phyloP scores from a whole-genome alignment of 2,113 vertebrate genomes.

The Pyrgilauda ruficollis region DNA sequence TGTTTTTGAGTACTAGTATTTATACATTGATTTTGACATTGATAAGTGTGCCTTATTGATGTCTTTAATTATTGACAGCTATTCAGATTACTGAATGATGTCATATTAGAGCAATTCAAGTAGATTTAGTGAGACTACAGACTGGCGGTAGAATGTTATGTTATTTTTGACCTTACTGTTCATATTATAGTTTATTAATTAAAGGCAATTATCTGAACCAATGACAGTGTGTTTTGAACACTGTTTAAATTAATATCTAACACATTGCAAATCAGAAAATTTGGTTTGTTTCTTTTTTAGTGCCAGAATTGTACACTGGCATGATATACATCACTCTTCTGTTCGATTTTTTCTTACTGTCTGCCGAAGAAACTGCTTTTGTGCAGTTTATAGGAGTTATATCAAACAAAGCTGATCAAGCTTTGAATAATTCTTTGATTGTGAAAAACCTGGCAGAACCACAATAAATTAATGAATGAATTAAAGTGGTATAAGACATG shows the following conservation, averaged over 20 bases:
- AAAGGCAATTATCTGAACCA: background rate
- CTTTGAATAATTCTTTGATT: conserved; percentile 24
- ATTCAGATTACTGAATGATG: background rate
- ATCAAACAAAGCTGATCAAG: background rate
- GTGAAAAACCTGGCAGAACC: conserved; percentile 3
- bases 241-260: background rate
- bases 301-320: background rate
- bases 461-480: background rate
- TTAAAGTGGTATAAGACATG: conserved; percentile 21
- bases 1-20: background rate
- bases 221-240: background rate
- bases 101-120: background rate
- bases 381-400: background rate
- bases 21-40: background rate
- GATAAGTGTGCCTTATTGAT: background rate
- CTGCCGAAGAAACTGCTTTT: background rate
- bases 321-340: background rate
- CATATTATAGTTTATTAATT: background rate
- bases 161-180: background rate
- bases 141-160: background rate
- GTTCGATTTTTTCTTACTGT: background rate
- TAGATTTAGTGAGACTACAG: background rate
- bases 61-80: background rate
- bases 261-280: background rate
- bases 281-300: background rate